Percentiles rank a stretch among this genome's conserved stretches.
phyloP scores from a whole-genome alignment of 1,140 invertebrate genomes.

The Drosophila aff. region DNA sequence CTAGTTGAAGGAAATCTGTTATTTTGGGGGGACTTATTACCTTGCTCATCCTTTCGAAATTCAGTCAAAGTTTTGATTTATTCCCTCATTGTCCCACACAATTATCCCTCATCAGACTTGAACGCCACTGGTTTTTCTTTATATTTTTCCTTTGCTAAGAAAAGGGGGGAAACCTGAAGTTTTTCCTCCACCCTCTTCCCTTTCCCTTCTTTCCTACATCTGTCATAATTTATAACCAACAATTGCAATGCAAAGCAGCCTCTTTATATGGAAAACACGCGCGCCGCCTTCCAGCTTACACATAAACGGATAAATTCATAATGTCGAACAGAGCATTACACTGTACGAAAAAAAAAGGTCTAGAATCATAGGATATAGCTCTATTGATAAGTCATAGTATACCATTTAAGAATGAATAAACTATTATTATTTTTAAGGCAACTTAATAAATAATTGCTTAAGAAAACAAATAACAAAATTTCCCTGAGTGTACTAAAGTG shows the following conservation, averaged over 20 bases:
- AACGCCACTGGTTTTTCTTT: slow-evolving; percentile 18
- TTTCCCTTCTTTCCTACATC: slow-evolving; percentile 23
- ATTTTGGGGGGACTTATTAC: neutral
- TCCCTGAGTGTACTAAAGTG: slow-evolving; percentile 19
- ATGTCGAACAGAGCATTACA: slow-evolving; percentile 5
- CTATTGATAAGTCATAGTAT: too few relatives aligned
- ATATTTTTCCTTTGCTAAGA: slow-evolving; percentile 8
- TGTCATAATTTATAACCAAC: slow-evolving; percentile 73
- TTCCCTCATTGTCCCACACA: slow-evolving; percentile 27
- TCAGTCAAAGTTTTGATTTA: neutral
- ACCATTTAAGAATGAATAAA: neutral
- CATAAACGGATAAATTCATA: slow-evolving; percentile 24
- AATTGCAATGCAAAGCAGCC: slow-evolving; percentile 77
- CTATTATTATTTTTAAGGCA: neutral
- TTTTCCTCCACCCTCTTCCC: neutral
- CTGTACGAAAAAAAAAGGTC: neutral
- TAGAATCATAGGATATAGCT: neutral
- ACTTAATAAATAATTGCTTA: too few relatives aligned
- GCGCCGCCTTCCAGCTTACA: slow-evolving; percentile 35
- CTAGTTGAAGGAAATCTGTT: neutral
- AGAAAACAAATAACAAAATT: neutral
- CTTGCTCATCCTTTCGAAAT: neutral
- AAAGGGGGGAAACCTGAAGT: neutral
- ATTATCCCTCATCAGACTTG: slow-evolving; percentile 28
- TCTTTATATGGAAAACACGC: slow-evolving; percentile 78